Evolutionary conservation across 2,888 invertebrate species (phyloP), one percentile per base, ranked within the genome.

Genomic region (Oligia latruncula): DNA sequence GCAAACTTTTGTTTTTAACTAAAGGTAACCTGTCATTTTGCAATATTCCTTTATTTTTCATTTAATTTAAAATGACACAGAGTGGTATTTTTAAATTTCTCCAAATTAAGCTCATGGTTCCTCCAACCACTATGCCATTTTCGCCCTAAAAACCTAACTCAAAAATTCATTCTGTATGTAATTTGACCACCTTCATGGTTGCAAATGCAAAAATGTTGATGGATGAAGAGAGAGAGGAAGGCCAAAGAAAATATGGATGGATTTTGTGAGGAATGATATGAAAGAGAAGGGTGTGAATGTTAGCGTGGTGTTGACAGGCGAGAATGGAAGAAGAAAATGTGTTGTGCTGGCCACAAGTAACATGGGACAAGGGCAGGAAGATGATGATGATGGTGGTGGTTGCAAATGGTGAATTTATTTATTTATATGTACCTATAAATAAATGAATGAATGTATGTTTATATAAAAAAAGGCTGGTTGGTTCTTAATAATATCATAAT

Each of bases 401-500:
- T 67, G 43, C 46, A 68, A n/a, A 67, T n/a, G 46, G 68, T 62
- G 9, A 46, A 67, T 43, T 43, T 15, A 17, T 17, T 46, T 46
- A 49, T 49, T 13, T 49, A 13, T 13, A 13, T 29, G 29, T 29
- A n/a, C n/a, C n/a, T n/a, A 29, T 49, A 49, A 49, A 49, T 13
- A 13, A 13, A 49, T 46, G 13, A 46, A 46, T 46, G 9, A 67
- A 29, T 46, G 2, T n/a, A 17, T 67, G 43, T 46, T 67, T 20
- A 52, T 20, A 49, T 29, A 49, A 49, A 20, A 49, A 70, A 35
- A 52, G 3, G 5, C 52, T 71, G 29, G 20, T 9, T 40, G 49
- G 20, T 55, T 71, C 70, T 23, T 35, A 70, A 35, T 74, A n/a
- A n/a, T 4, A 74, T 40, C 20, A 40, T 74, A 74, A 20, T 1